Evolutionary conservation across 1,140 invertebrate genomes (phyloP).

Genomic region (Atta cephalotes): DNA sequence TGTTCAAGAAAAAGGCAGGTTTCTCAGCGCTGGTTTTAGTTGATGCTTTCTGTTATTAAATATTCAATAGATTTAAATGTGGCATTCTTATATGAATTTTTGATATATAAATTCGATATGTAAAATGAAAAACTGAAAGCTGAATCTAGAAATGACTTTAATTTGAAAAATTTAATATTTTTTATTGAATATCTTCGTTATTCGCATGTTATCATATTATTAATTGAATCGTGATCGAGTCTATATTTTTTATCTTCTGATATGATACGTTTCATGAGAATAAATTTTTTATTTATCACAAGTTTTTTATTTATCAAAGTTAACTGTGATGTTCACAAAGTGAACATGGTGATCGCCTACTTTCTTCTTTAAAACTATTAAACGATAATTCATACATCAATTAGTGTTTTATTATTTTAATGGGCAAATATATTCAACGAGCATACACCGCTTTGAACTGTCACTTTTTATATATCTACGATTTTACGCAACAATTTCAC

Average conservation of each 20-base stretch:
- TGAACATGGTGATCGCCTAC: neutral
- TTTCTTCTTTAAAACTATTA: neutral
- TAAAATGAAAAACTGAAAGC: neutral
- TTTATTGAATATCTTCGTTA: neutral
- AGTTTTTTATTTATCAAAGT: neutral
- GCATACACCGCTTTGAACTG: neutral
- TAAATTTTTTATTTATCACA: neutral
- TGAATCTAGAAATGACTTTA: neutral
- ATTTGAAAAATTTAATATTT: neutral
- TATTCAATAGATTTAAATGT: neutral
- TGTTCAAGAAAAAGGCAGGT: slow-evolving; percentile 83
- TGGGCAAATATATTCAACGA: neutral
- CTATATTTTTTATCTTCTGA: slow-evolving; percentile 1
- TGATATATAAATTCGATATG: neutral
- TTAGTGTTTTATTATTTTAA: neutral
- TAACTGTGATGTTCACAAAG: neutral
- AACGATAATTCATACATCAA: neutral
- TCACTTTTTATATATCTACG: neutral
- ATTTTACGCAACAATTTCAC: neutral
- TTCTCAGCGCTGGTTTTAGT: slow-evolving; percentile 30
- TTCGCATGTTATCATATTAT: neutral
- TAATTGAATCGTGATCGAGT: neutral
- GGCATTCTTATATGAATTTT: neutral
- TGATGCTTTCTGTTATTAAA: slow-evolving; percentile 4
- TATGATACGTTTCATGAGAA: neutral